Evolutionary conservation across 2,797 vertebrate species (phyloP), one percentile per base, ranked within the genome.

Genomic region (Acestrorhynchus altus): DNA sequence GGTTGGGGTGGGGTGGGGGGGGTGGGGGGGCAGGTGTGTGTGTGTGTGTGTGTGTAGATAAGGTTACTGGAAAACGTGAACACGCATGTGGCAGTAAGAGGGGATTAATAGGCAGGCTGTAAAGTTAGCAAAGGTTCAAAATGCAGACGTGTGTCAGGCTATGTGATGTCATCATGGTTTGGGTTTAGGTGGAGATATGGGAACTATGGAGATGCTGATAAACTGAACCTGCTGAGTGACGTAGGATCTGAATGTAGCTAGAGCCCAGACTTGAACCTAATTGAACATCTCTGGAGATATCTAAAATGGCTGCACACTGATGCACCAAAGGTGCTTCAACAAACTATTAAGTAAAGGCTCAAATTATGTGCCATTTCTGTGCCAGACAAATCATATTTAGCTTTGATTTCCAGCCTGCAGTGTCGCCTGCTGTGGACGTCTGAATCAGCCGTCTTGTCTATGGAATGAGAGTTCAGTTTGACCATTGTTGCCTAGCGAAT

Each of bases 21-120:
- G 52, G 20, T 16, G 15, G 13, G 22, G 47, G 12, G 24, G 35
- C 15, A 64, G 31, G 11, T 66, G 28, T 28, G 47, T 44, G 11
- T 7, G 28, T 46, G 6, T 22, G 47, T 26, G 35, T 28, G 44
- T 11, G 15, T 46, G 16, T 26, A 31, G 51, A 35, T 71, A 35
- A 51, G 11, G 31, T 74, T 22, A 66, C 39, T 54, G 47, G 8
- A 4, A 52, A 52, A 18, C 13, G 65, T 80, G 75, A 28, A 31
- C 35, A 42, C 74, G 64, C 76, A 61, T 44, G n/a, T 72, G 78
- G 61, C 84, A 88, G 90, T 91, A 87, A 74, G 74, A 77, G 11
- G n/a, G 79, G 90, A 90, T 92, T 90, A 88, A 75, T 82, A 70
- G 73, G 72, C 77, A 69, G 76, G 73, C 56, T 85, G 85, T 90